Percentiles rank a stretch among this genome's conserved stretches.
These are phyloP conservation scores for Mandrillus leucophaeus DNA, from an alignment of 2,113 vertebrate genomes.

Conservation along the genomic window DNA sequence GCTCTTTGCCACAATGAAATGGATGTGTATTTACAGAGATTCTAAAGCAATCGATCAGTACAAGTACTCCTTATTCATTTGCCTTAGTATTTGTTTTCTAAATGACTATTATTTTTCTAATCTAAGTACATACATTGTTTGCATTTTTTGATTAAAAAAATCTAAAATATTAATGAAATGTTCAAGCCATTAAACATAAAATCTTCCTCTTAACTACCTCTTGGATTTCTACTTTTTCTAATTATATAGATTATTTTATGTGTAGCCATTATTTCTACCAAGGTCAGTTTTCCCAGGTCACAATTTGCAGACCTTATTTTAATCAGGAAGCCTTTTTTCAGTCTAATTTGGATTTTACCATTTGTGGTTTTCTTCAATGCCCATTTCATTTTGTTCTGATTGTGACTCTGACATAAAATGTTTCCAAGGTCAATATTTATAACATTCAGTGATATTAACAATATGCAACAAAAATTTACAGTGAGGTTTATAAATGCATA, in stretches of 20 bases:
- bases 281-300: background rate
- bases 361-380: background rate
- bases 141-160: background rate
- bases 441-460: background rate
- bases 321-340: background rate
- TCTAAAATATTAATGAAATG: background rate
- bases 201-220: background rate
- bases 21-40: background rate
- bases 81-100: background rate
- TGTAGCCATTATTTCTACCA: background rate
- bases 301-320: background rate
- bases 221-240: background rate
- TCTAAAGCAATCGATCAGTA: background rate
- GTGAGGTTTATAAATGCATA: background rate
- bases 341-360: background rate
- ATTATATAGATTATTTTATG: background rate
- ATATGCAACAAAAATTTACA: background rate
- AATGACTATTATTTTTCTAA: background rate
- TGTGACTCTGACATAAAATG: background rate
- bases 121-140: background rate
- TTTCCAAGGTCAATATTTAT: background rate
- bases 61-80: background rate
- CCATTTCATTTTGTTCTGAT: background rate
- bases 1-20: background rate
- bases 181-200: background rate